Percentiles rank a stretch among this genome's conserved stretches.
phyloP scores from a whole-genome alignment of 2,888 invertebrate species.

The Cecidostiba fungosa region DNA sequence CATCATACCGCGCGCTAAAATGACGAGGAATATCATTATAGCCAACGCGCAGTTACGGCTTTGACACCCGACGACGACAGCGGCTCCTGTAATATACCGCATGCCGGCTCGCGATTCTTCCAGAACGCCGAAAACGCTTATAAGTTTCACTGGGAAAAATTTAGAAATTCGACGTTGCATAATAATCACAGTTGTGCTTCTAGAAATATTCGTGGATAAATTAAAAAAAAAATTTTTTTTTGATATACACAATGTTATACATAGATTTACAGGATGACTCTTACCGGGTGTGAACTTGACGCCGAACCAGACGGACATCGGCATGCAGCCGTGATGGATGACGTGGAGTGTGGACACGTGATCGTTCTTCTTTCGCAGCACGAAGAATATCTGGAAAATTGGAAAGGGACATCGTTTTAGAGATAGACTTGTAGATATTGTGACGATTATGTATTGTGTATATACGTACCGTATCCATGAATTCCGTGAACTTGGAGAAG shows the following conservation, averaged over 20 bases:
- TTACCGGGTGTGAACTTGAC: conserved; percentile 96
- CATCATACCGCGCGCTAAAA: conserved; percentile 20
- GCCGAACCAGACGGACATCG: conserved; percentile 98
- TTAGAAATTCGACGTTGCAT: neutral
- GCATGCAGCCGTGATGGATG: conserved; percentile 98
- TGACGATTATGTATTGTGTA: neutral
- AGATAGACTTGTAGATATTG: neutral
- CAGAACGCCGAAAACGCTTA: neutral
- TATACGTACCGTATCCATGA: conserved; percentile 94
- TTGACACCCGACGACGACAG: neutral
- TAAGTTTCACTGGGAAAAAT: neutral
- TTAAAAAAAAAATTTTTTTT: too few relatives aligned
- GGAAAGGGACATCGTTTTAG: neutral
- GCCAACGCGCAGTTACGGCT: conserved; percentile 9
- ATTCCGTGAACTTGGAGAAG: conserved; percentile 97
- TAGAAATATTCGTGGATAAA: too few relatives aligned
- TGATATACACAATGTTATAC: too few relatives aligned
- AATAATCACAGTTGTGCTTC: too few relatives aligned
- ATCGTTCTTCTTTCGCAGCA: conserved; percentile 95
- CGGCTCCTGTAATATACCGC: too few relatives aligned
- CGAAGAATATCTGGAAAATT: conserved; percentile 91
- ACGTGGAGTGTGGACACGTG: conserved; percentile 97
- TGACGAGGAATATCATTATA: conserved; percentile 38
- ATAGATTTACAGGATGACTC: conserved; percentile 62
- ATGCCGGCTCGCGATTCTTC: conserved; percentile 28